Percentiles rank a stretch among this genome's conserved stretches.
phyloP scores from a whole-genome alignment of 2,797 vertebrate genomes.

The Takifugu ocellatus region DNA sequence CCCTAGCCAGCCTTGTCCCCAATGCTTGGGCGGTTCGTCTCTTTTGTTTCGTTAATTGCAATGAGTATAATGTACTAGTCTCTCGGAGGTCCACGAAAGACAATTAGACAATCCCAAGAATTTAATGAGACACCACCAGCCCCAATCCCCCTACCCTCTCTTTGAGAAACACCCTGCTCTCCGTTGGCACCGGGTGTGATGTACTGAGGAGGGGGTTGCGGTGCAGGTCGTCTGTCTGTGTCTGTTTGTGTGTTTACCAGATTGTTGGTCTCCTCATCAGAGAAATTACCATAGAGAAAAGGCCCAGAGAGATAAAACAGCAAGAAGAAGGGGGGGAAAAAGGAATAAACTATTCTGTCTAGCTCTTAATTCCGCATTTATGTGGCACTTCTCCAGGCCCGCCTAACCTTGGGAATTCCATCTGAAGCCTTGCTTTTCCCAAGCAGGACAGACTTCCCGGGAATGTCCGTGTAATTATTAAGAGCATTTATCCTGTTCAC shows the following conservation, averaged over 20 bases:
- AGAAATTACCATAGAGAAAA: constrained; percentile 56
- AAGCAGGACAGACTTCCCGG: constrained; percentile 60
- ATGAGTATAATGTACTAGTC: constrained; percentile 99
- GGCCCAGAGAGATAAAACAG: constrained; percentile 44
- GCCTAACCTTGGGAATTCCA: constrained; percentile 44
- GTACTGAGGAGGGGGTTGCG: constrained; percentile 55
- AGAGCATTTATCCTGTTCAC: constrained; percentile 74
- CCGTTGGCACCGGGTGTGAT: constrained; percentile 64
- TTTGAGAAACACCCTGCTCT: constrained; percentile 70
- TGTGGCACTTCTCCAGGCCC: constrained; percentile 43
- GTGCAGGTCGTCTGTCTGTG: constrained; percentile 58
- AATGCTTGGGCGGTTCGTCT: constrained; percentile 95
- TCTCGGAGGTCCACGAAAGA: constrained; percentile 97
- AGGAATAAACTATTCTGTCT: constrained; percentile 34
- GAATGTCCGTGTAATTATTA: constrained; percentile 79
- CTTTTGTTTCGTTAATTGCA: constrained; percentile 99
- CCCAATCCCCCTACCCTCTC: constrained; percentile 65
- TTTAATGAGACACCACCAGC: constrained; percentile 99
- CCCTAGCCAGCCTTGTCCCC: constrained; percentile 72
- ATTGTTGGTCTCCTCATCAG: constrained; percentile 64
- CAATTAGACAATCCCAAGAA: constrained; percentile 99
- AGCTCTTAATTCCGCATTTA: constrained; percentile 48
- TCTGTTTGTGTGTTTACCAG: constrained; percentile 67
- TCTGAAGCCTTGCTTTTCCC: constrained; percentile 48
- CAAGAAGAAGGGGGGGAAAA: constrained; percentile 17